Percentiles rank a stretch among this genome's conserved stretches.
Conservation (phyloP, 2,888 invertebrate genomes). For the Aromia moschata region DNA sequence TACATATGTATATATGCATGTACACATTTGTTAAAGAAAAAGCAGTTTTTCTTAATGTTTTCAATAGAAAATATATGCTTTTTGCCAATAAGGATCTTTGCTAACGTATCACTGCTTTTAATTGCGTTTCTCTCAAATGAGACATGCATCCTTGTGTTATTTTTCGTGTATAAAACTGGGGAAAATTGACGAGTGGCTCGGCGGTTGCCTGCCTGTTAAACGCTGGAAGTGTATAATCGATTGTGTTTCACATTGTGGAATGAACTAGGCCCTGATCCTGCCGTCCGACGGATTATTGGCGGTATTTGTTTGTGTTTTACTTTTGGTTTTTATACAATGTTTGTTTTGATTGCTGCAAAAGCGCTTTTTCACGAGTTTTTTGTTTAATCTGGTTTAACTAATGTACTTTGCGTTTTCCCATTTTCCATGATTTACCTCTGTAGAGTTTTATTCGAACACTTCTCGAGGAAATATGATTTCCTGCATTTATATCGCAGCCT, state of each 20-base stretch:
- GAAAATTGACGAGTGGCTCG: conserved; percentile 20
- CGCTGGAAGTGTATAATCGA: conserved; percentile 50
- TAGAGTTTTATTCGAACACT: conserved; percentile 30
- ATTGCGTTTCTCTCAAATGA: too few species aligned
- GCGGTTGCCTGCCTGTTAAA: conserved; percentile 32
- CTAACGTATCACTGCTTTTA: too few species aligned
- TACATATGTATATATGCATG: too few species aligned
- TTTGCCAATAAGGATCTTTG: too few species aligned
- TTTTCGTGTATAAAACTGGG: conserved; percentile 1
- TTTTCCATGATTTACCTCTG: conserved; percentile 34
- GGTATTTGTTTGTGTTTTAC: conserved; percentile 49
- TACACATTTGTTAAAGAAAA: too few species aligned
- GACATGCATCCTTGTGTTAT: not conserved
- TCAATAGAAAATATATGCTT: too few species aligned
- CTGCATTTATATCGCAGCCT: too few species aligned
- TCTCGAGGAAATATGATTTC: too few species aligned
- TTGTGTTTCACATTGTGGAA: conserved; percentile 53
- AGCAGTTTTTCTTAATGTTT: too few species aligned
- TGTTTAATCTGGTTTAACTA: conserved; percentile 47
- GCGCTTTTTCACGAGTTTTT: conserved; percentile 45
- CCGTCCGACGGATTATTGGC: conserved; percentile 50
- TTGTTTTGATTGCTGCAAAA: conserved; percentile 45
- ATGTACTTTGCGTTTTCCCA: conserved; percentile 45
- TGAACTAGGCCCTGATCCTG: conserved; percentile 47
- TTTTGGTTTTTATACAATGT: conserved; percentile 43